Percentiles rank a stretch among this genome's conserved stretches.
Evolutionary conservation across 1,140 invertebrate species (phyloP).

Genomic region (Drosophila serrata): DNA sequence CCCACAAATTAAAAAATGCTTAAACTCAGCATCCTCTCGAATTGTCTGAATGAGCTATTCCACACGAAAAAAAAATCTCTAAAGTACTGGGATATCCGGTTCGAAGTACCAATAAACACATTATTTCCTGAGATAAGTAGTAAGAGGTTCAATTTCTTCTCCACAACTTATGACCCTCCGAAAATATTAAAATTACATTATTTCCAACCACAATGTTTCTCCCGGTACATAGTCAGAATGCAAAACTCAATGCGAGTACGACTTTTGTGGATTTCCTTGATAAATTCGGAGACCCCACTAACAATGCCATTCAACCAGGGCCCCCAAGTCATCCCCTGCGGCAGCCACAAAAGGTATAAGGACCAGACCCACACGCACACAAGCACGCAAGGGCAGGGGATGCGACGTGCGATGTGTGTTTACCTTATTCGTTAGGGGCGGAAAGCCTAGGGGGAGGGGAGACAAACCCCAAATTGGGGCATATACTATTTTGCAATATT

Average conservation of each 20-base stretch:
- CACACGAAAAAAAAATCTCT: not conserved
- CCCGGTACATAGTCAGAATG: constrained; percentile 25
- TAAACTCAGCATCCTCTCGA: not conserved
- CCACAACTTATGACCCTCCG: no score
- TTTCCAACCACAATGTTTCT: no score
- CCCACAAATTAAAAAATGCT: constrained; percentile 7
- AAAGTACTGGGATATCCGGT: not conserved
- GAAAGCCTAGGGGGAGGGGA: constrained; percentile 2
- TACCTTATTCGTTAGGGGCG: constrained; percentile 56
- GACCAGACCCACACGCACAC: constrained; percentile 26
- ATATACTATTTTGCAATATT: constrained; percentile 66
- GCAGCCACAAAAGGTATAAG: constrained; percentile 75
- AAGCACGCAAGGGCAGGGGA: not conserved
- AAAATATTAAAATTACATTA: no score
- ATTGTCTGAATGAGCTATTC: not conserved
- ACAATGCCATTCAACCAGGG: constrained; percentile 38
- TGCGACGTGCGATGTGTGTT: constrained; percentile 70
- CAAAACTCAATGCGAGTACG: constrained; percentile 24
- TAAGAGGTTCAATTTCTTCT: not conserved
- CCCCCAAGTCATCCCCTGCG: constrained; percentile 34
- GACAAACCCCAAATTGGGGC: constrained; percentile 68
- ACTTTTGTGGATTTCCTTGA: constrained; percentile 31
- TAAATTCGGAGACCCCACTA: constrained; percentile 36
- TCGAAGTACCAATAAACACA: not conserved
- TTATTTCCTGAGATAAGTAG: not conserved